phyloP scores from a whole-genome alignment of 2,797 vertebrate species.

The Intellagama lesueurii region DNA sequence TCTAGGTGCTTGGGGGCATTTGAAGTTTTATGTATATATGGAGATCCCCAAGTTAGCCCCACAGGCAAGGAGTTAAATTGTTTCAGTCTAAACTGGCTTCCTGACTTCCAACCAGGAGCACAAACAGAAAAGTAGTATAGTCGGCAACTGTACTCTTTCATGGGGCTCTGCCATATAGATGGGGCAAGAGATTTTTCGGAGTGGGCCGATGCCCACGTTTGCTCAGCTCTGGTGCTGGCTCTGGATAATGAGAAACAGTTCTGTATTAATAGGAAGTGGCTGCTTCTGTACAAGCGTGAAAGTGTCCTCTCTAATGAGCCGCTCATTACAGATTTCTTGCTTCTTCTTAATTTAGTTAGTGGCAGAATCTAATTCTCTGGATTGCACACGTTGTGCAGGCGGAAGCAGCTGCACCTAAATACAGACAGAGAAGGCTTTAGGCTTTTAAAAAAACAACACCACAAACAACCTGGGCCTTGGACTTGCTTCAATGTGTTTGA shows the following conservation, averaged over 20 bases:
- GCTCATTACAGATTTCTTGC: not conserved
- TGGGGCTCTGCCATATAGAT: not conserved
- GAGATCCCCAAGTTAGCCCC: too few species aligned
- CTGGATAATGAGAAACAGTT: conserved; percentile 2
- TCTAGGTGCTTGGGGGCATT: too few species aligned
- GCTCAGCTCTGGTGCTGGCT: not conserved
- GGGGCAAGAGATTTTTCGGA: not conserved
- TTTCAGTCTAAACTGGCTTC: too few species aligned
- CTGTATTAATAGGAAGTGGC: not conserved
- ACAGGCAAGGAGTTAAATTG: too few species aligned
- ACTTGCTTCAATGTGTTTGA: conserved; percentile 2
- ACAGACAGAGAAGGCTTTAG: not conserved
- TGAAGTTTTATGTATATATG: too few species aligned
- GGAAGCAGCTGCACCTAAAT: not conserved
- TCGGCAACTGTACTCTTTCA: not conserved
- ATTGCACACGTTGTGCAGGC: not conserved
- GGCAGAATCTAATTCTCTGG: not conserved
- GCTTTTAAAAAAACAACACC: not conserved
- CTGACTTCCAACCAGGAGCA: not conserved
- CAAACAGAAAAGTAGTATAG: not conserved
- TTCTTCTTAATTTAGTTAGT: not conserved
- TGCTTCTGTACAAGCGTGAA: not conserved
- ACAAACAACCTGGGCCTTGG: too few species aligned
- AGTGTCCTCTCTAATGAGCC: not conserved
- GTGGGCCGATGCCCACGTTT: not conserved